Base-by-base conservation (phyloP, 2,888 invertebrate genomes). In the Teinopalpus imperialis region DNA sequence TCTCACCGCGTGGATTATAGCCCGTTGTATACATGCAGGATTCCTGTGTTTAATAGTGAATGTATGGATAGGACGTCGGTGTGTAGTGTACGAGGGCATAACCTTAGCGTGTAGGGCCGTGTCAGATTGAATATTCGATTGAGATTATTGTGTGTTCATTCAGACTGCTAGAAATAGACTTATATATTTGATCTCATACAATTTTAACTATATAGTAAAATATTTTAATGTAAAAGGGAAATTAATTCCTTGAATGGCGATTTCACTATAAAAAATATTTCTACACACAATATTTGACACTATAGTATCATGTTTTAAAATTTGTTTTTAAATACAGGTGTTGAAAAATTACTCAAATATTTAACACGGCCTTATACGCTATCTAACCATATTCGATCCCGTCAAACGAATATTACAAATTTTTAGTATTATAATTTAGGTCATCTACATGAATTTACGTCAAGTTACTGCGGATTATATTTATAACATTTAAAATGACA, bases 371-470 rank as follows among this genome's bases (percentile, higher is more conserved):
- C 40, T 20, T 34, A 47, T 14, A 9, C 12, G 31, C 41, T 47
- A 18, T 27, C 53, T 32, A 23, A 20, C 4, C 1, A 3, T 21
- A 26, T 7, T 10, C 8, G 10, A 23, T 23, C 58, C 65, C 59
- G 58, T 61, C 57, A 57, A 48, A 50, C 54, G 56, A 57, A 20
- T 18, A 56, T 66, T 63, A 69, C 66, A 70, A 74, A 73, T 64
- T 41, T 23, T 56, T 57, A 59, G 58, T 61, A 58, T 58, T 59
- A 60, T 57, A 67, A 69, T 81, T 82, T 81, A 83, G 77, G 78
- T 75, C 80, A 81, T 78, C 73, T 67, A 79, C 69, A 80, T 80
- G 76, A 81, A 81, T 78, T 81, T 82, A 82, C 81, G 72, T 70
- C 68, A 74, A 64, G 74, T 71, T 74, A 74, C 65, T 65, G 64